Evolutionary conservation across 2,113 vertebrate species (phyloP), one percentile per base, ranked within the genome.

Genomic region (Siniperca chuatsi): DNA sequence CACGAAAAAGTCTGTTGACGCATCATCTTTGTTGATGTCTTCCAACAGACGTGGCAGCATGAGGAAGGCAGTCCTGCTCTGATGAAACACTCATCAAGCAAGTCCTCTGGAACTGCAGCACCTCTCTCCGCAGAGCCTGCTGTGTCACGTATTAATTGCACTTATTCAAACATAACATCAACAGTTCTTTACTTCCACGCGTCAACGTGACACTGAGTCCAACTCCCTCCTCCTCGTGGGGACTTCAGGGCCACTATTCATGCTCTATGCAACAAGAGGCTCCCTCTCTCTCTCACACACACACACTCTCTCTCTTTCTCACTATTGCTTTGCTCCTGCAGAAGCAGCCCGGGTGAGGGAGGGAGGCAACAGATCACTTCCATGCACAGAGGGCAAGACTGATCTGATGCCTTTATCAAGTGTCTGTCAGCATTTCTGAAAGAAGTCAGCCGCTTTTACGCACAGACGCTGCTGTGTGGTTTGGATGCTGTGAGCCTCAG

Each of bases 71-170:
- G 87, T 70, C 82, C 89, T 80, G 84, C 79, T 82, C 78, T 70
- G 88, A 66, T 70, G 48, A 89, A 69, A 80, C 75, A n/a, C 83
- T 65, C 60, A 80, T 65, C 69, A 33, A 16, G 77, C 82, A 52
- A 79, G 81, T 89, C 86, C 79, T 57, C 52, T 52, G 66, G 79
- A 81, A 16, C 87, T 66, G 29, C 89, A 87, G 87, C 86, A 16
- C 80, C 37, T 37, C 70, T 72, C 72, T 66, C 79, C 75, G 85
- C 87, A 46, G 82, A 82, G 61, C 72, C 79, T 80, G 83, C 81
- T 60, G 69, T 79, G 78, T 89, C 87, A 55, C 88, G 12, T 85
- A 82, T 80, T 95, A 96, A 96, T 96, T 96, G 95, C 96, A 96
- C 96, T 95, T 96, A 91, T 89, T 94, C 79, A 83, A 87, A 82